Base-by-base conservation (phyloP, 2,888 invertebrate species). In the Automeris io region DNA sequence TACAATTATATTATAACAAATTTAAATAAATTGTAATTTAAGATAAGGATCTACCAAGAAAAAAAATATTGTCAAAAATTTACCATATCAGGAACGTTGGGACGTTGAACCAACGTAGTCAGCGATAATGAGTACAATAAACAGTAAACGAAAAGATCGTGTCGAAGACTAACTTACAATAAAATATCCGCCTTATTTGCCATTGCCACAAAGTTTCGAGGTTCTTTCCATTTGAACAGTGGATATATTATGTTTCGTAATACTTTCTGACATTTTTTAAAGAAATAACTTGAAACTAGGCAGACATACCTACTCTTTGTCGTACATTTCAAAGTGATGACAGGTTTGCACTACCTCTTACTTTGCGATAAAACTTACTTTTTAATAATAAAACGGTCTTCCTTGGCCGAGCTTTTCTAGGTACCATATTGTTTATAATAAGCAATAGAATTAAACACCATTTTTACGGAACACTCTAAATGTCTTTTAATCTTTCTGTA, bases 161-260 rank as follows among this genome's bases (percentile, higher is more conserved):
- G 83, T 56, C 45, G 47, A 54, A 70, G 66, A 66, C 77, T 65
- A 74, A 74, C 74, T 70, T 54, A 72, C 67, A 71, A 77, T 74
- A 77, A 70, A 75, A 78, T 76, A 71, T 70, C 63, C 70, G 63
- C 57, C 69, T 69, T 77, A 77, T 80, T 80, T 79, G 75, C 77
- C 66, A 72, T 65, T 61, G 70, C 70, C 67, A 63, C 63, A 59
- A 66, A 61, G 67, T 66, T 71, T 77, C 69, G 68, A 76, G 71
- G 68, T 66, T 62, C 51, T 59, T 61, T 61, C 57, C 61, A 64
- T 70, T 69, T 61, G 61, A 50, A 60, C 42, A 65, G 57, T 47
- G 37, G 46, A 49, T 46, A 49, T 51, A n/a, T n/a, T n/a, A 41
- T 45, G 41, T 53, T 54, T 55, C 49, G 43, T 56, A 53, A 55